A percentile compares a stretch with the other conserved stretches of the same genome.
Evolutionary conservation across 2,797 vertebrate genomes (phyloP).

Genomic region (Hemibagrus guttatus): DNA sequence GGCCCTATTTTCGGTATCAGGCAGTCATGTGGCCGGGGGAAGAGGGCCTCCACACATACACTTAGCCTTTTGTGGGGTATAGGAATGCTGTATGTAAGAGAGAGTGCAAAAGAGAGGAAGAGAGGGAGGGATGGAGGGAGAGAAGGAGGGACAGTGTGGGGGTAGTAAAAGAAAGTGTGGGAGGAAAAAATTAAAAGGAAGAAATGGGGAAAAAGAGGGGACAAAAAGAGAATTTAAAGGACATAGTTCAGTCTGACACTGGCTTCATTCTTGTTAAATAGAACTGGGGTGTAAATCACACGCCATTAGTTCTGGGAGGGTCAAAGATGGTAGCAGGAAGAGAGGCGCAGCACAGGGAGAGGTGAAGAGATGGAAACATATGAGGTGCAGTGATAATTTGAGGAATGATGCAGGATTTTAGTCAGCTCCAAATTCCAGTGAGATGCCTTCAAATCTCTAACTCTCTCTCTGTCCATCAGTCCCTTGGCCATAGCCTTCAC

Average conservation of each 20-base stretch:
- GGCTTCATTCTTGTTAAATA: constrained; percentile 28
- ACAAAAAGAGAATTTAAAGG: constrained; percentile 35
- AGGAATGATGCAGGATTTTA: constrained; percentile 50
- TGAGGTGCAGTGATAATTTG: constrained; percentile 41
- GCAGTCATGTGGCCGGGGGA: constrained; percentile 53
- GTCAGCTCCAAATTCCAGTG: constrained; percentile 45
- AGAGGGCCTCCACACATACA: constrained; percentile 54
- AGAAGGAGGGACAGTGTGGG: constrained; percentile 28
- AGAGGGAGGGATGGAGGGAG: constrained; percentile 9
- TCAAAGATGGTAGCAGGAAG: constrained; percentile 36
- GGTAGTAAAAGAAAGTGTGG: constrained; percentile 33
- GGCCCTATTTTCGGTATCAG: constrained; percentile 53
- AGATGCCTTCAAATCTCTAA: constrained; percentile 50
- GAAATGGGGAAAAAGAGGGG: constrained; percentile 8
- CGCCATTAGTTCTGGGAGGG: constrained; percentile 29
- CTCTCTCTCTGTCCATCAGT: constrained; percentile 49
- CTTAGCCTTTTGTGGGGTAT: constrained; percentile 55
- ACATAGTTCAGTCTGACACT: constrained; percentile 4
- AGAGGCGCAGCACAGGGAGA: not conserved
- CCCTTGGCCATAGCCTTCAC: constrained; percentile 51
- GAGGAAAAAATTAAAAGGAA: constrained; percentile 24
- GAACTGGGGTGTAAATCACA: constrained; percentile 43
- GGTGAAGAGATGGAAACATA: constrained; percentile 42
- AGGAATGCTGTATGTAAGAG: constrained; percentile 43
- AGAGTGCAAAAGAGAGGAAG: constrained; percentile 14